Base-by-base conservation (phyloP, 2,113 vertebrate species). In the Halichoeres trimaculatus region DNA sequence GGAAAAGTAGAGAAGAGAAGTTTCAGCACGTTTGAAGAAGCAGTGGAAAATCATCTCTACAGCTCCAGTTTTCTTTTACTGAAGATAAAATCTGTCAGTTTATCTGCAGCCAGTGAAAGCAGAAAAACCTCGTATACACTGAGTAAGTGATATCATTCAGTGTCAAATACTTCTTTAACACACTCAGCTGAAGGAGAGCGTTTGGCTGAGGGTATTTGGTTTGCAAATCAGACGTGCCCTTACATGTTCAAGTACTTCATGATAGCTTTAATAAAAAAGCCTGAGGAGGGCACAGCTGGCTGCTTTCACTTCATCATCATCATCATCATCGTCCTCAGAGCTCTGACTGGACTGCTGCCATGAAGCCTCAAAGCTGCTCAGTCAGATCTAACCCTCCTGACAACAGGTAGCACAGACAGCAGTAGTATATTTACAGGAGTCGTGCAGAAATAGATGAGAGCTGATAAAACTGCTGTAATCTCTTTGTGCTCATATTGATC, bases 161-260 rank as follows among this genome's bases (percentile, higher is more conserved):
- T 60, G 74, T 51, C 38, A 78, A 76, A 79, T 58, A n/a, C 5
- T 50, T 79, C 61, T 78, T 78, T 75, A 79, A 82, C 56, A 19
- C 16, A 72, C 63, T 69, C 53, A 73, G 14, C 38, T 65, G 40
- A 70, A 62, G 52, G 74, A 22, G 52, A n/a, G n/a, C 43, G 55
- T 63, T 65, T 79, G 64, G 48, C 14, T 71, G 38, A 69, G 69
- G 4, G 54, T 56, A 78, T 88, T 85, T 87, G 83, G 74, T 80
- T 90, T 86, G 80, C 78, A 88, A 83, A 90, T 88, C 76, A 79
- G 76, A 70, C 83, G 9, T 83, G 76, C 63, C 76, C 74, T 74
- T 45, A 84, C 74, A 86, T 82, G 85, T 89, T 82, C 24, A 50
- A 64, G 68, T 68, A 69, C 71, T 85, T 85, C 74, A 86, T 78